Conservation (phyloP, 2,888 invertebrate genomes). For the Chydorus sphaericus region DNA sequence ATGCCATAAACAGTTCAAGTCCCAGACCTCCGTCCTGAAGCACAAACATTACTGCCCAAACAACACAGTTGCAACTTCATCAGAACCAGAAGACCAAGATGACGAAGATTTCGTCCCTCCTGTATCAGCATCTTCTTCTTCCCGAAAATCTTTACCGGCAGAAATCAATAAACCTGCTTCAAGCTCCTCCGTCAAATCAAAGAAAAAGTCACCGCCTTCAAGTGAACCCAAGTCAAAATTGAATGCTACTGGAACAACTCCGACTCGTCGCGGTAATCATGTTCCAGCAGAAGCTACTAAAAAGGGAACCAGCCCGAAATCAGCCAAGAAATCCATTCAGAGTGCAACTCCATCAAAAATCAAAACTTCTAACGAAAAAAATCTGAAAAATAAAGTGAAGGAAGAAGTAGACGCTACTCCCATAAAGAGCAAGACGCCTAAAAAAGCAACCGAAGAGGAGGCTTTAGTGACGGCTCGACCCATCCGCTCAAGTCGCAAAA, state of each 20-base stretch:
- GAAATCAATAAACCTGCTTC: no score
- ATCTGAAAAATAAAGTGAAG: no score
- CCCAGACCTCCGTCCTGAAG: not conserved
- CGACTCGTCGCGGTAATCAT: not conserved
- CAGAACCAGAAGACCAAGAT: not conserved
- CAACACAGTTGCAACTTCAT: not conserved
- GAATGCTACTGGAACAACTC: not conserved
- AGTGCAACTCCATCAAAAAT: not conserved
- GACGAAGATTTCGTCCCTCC: no score
- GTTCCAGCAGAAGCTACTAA: not conserved
- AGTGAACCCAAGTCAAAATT: not conserved
- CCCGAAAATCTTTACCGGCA: no score
- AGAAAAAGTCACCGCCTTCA: not conserved
- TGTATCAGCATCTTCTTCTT: no score
- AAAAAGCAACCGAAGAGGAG: not conserved
- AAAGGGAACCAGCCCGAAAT: no score
- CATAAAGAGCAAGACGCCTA: not conserved
- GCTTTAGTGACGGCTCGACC: not conserved
- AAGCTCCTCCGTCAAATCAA: not conserved
- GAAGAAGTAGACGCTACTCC: no score
- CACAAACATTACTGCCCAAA: constrained; percentile 1
- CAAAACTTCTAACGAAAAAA: not conserved
- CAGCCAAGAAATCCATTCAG: no score
- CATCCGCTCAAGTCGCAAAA: constrained; percentile 6
- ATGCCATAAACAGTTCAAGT: not conserved